Conservation (phyloP, 2,888 invertebrate species). For the Platycnemis pennipes region DNA sequence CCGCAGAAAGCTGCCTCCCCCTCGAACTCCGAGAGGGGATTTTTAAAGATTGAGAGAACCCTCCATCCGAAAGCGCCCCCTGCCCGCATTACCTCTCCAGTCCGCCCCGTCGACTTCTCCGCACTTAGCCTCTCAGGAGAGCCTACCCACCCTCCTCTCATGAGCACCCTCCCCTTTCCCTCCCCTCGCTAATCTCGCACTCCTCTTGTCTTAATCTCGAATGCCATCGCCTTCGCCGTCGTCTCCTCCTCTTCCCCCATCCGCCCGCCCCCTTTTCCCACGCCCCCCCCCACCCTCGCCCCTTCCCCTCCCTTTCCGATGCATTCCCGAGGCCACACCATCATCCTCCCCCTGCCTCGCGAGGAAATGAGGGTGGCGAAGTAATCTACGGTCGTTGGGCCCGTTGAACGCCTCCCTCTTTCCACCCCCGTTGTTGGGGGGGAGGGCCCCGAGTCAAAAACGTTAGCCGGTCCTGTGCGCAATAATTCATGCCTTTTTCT, state of each 20-base stretch:
- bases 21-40: too few relatives aligned
- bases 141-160: not conserved
- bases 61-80: not conserved
- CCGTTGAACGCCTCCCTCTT: too few relatives aligned
- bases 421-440: conserved; percentile 10
- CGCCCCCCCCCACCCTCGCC: not conserved
- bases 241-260: not conserved
- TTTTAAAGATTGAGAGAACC: not conserved
- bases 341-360: not conserved
- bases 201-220: conserved; percentile 53
- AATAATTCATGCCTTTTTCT: conserved; percentile 43
- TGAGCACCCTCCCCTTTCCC: not conserved
- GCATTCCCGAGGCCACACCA: too few relatives aligned
- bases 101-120: too few relatives aligned
- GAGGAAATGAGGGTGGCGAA: conserved; percentile 17
- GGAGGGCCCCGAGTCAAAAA: conserved; percentile 14
- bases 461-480: conserved; percentile 6
- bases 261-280: not conserved
- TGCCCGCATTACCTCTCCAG: too few relatives aligned
- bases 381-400: conserved; percentile 46
- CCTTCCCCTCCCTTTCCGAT: not conserved
- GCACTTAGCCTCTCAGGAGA: not conserved
- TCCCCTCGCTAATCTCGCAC: conserved; percentile 40
- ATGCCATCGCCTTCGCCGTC: conserved; percentile 40
- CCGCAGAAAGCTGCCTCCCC: not conserved